Conservation (phyloP, 1,140 invertebrate genomes). For the Vanessa tameamea region DNA sequence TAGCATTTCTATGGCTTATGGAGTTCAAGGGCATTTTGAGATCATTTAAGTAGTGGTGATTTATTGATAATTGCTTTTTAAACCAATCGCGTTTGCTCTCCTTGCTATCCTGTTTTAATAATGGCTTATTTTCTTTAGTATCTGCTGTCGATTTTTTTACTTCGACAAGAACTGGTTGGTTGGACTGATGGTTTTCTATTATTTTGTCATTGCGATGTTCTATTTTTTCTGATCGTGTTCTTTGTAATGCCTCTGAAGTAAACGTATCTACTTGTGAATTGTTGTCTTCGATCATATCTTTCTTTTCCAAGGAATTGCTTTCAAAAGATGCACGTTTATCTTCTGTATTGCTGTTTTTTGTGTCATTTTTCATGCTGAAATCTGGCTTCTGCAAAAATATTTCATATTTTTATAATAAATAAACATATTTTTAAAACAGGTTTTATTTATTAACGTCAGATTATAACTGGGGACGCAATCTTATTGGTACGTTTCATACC, state of each 20-base stretch:
- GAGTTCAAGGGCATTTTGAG: conserved; percentile 89
- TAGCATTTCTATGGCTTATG: conserved; percentile 91
- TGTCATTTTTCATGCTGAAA: conserved; percentile 84
- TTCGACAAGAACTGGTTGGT: conserved; percentile 44
- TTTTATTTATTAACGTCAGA: too few relatives aligned
- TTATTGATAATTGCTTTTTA: conserved; percentile 82
- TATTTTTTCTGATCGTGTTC: conserved; percentile 57
- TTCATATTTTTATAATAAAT: too few relatives aligned
- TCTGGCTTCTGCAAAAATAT: conserved; percentile 81
- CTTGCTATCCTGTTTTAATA: conserved; percentile 69
- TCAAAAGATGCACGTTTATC: conserved; percentile 84
- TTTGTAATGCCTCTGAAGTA: conserved; percentile 45
- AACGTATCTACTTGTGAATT: conserved; percentile 51
- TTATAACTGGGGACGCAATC: too few relatives aligned
- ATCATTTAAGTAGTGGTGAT: conserved; percentile 88
- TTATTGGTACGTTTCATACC: too few relatives aligned
- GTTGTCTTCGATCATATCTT: conserved; percentile 35
- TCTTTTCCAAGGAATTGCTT: conserved; percentile 32
- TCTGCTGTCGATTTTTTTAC: conserved; percentile 57
- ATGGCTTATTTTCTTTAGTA: conserved; percentile 52
- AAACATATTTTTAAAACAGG: too few relatives aligned
- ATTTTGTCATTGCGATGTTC: conserved; percentile 41
- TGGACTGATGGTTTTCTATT: conserved; percentile 50
- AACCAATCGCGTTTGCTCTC: conserved; percentile 80
- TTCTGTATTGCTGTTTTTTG: conserved; percentile 83